Evolutionary conservation across 2,797 vertebrate genomes (phyloP).

Genomic region (Tokudaia tokunoshimensis): DNA sequence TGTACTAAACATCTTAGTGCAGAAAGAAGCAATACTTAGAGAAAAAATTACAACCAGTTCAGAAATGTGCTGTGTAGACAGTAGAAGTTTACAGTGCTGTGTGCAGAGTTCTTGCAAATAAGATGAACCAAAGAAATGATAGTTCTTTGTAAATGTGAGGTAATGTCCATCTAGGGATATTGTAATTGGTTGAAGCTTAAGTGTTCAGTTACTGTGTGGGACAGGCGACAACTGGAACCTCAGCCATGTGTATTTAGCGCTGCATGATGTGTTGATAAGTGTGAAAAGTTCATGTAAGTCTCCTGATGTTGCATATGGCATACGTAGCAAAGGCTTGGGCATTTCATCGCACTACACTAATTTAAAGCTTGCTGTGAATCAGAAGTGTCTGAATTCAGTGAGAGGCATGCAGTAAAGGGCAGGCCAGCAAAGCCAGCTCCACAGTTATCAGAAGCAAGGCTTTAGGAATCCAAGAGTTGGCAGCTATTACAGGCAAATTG

Average conservation of each 20-base stretch:
- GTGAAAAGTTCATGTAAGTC: background rate
- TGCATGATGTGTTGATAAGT: background rate
- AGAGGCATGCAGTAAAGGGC: background rate
- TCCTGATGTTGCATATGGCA: background rate
- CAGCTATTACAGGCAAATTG: background rate
- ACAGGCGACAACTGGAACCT: background rate
- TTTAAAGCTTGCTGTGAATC: background rate
- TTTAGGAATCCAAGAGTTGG: background rate
- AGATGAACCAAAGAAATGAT: background rate
- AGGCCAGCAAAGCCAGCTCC: background rate
- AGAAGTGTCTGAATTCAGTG: background rate
- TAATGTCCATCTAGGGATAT: background rate
- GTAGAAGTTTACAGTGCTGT: conserved; percentile 21
- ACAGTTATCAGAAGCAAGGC: background rate
- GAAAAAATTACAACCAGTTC: background rate
- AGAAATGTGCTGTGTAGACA: background rate
- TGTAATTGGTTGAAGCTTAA: background rate
- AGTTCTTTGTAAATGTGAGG: background rate
- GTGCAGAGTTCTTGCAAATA: background rate
- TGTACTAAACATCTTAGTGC: background rate
- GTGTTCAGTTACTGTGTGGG: background rate
- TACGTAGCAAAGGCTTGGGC: background rate
- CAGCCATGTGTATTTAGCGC: background rate
- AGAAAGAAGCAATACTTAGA: conserved; percentile 1
- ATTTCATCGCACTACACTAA: background rate